Base-by-base conservation (phyloP, 2,113 vertebrate species). In the Anarhynchus alexandrinus region DNA sequence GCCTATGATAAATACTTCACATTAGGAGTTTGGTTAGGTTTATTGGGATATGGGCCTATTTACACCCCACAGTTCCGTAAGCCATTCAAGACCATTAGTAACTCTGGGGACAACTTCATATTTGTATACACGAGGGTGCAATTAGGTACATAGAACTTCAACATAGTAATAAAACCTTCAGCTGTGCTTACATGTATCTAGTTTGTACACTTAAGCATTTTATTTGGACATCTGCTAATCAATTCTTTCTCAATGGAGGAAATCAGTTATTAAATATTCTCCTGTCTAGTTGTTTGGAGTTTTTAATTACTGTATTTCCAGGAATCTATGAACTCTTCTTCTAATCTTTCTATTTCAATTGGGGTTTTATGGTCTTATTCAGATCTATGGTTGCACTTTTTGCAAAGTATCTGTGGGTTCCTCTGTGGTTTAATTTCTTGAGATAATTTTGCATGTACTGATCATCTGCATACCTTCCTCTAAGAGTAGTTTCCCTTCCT, bases 391-490 rank as follows among this genome's bases (percentile, higher is more conserved):
- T 26, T 84, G 10, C 12, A 43, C 5, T 45, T 69, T 26, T 40
- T 62, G 15, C 15, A 49, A 30, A 27, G 4, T 65, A 74, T 93
- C 40, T 66, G 1, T 2, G 5, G 7, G 14, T 61, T 84, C 30
- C 3, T 61, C 5, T 61, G 5, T 70, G 30, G 15, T 54, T 45
- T 51, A 20, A 26, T 55, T 45, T 87, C 30, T 58, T 70, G 16
- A 54, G 18, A 26, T 57, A 61, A 40, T 30, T 84, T 61, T 52
- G 3, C 10, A 11, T 36, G 4, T 3, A 29, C 4, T n/a, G 11
- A 20, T 57, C 1, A 7, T 2, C 8, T 52, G 5, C 0, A 1
- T 72, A 40, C 2, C 6, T 36, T 70, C 15, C 30, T 57, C 23
- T 74, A 5, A 52, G 16, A 34, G 6, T 7, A 49, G 4, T 54